A percentile compares a stretch with the other conserved stretches of the same genome.
Conservation (phyloP, 1,140 invertebrate genomes). For the Wasmannia auropunctata region DNA sequence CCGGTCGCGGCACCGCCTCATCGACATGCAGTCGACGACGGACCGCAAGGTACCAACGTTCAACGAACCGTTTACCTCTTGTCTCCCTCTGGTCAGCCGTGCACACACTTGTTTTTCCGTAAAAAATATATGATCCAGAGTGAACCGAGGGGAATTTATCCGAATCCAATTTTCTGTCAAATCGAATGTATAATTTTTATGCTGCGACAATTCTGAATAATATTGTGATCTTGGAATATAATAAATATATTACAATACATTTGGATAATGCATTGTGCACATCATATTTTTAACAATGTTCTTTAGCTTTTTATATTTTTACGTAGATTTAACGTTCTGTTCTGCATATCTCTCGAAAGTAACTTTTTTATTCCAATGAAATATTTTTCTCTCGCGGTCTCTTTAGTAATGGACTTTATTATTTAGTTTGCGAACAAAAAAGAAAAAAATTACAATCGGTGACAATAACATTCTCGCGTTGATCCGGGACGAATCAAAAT, state of each 20-base stretch:
- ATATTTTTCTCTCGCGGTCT: neutral
- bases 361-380: neutral
- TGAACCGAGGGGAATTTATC: constrained; percentile 45
- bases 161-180: neutral
- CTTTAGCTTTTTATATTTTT: neutral
- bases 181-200: neutral
- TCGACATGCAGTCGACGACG: constrained; percentile 76
- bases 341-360: neutral
- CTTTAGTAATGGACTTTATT: neutral
- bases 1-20: constrained; percentile 50
- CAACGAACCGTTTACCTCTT: constrained; percentile 71
- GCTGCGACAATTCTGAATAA: neutral
- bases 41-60: constrained; percentile 71
- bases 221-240: neutral
- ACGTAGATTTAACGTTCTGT: neutral
- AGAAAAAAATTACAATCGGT: neutral
- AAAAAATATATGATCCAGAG: constrained; percentile 32
- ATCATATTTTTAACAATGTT: neutral
- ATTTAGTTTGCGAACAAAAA: neutral
- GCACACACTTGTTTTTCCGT: neutral
- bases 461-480: neutral
- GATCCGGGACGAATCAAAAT: constrained; percentile 37
- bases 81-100: neutral
- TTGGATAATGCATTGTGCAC: neutral
- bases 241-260: neutral